phyloP scores from a whole-genome alignment of 2,888 invertebrate species.

The Electrophaes corylata region DNA sequence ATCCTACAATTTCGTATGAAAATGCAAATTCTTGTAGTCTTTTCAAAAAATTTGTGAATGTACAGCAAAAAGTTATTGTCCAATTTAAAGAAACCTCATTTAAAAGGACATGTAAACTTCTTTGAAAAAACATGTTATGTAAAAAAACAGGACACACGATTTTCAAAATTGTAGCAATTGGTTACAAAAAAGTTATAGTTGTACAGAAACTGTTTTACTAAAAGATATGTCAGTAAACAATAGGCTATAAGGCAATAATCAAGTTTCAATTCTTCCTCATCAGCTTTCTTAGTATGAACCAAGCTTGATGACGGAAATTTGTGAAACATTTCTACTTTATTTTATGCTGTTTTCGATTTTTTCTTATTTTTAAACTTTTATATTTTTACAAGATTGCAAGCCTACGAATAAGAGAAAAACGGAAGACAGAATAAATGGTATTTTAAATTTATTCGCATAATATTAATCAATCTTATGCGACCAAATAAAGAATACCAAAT shows the following conservation, averaged over 20 bases:
- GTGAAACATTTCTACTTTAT: constrained; percentile 12
- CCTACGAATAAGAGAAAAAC: constrained; percentile 1
- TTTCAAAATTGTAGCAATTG: too few relatives aligned
- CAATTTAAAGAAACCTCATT: too few relatives aligned
- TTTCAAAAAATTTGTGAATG: not conserved
- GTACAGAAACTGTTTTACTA: too few relatives aligned
- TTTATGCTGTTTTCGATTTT: constrained; percentile 33
- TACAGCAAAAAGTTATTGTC: too few relatives aligned
- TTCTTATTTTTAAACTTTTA: constrained; percentile 7
- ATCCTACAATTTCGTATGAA: not conserved
- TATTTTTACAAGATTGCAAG: not conserved
- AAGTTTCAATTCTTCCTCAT: constrained; percentile 32
- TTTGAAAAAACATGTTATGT: too few relatives aligned
- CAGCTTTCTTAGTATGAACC: constrained; percentile 23
- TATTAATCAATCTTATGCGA: too few relatives aligned
- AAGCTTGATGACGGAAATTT: constrained; percentile 31
- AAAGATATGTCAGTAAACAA: too few relatives aligned
- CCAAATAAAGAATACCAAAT: too few relatives aligned
- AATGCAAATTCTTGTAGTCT: not conserved
- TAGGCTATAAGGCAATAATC: not conserved
- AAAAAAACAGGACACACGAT: too few relatives aligned
- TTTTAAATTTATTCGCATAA: too few relatives aligned
- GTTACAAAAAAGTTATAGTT: too few relatives aligned
- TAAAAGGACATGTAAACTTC: too few relatives aligned
- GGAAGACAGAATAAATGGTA: constrained; percentile 11